phyloP scores from a whole-genome alignment of 1,140 invertebrate genomes.

The Procambarus virginalis region DNA sequence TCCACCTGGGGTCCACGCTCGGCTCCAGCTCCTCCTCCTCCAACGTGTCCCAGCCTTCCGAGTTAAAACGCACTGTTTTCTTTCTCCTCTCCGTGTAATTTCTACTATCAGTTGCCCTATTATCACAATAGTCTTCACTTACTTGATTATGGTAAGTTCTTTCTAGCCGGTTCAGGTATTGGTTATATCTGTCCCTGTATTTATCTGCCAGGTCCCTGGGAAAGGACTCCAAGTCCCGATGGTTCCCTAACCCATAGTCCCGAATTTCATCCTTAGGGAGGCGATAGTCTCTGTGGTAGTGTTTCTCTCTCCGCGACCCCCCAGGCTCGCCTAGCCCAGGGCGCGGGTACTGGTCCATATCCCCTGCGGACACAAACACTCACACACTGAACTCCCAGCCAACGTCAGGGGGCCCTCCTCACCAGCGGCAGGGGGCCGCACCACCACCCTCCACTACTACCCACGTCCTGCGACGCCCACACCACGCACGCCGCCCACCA shows the following conservation, averaged over 20 bases:
- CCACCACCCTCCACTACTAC: slow-evolving; percentile 5
- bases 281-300: slow-evolving; percentile 70
- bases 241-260: slow-evolving; percentile 67
- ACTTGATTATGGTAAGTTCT: slow-evolving; percentile 65
- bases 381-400: slow-evolving; percentile 10
- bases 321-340: slow-evolving; percentile 41
- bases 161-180: slow-evolving; percentile 67
- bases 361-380: slow-evolving; percentile 55
- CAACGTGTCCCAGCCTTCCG: slow-evolving; percentile 70
- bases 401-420: slow-evolving; percentile 11
- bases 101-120: slow-evolving; percentile 69
- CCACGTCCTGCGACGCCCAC: slow-evolving; percentile 16
- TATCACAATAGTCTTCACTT: slow-evolving; percentile 71
- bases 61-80: slow-evolving; percentile 71
- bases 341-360: slow-evolving; percentile 57
- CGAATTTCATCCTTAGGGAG: slow-evolving; percentile 70
- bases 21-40: slow-evolving; percentile 69
- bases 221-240: slow-evolving; percentile 61
- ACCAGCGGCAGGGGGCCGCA: slow-evolving; percentile 2
- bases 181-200: slow-evolving; percentile 69
- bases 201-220: slow-evolving; percentile 64
- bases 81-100: slow-evolving; percentile 70
- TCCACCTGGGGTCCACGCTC: slow-evolving; percentile 69
- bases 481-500: slow-evolving; percentile 23
- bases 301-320: slow-evolving; percentile 65